Conservation (phyloP, 2,888 invertebrate species). For the Hermaeophaga mercurialis region DNA sequence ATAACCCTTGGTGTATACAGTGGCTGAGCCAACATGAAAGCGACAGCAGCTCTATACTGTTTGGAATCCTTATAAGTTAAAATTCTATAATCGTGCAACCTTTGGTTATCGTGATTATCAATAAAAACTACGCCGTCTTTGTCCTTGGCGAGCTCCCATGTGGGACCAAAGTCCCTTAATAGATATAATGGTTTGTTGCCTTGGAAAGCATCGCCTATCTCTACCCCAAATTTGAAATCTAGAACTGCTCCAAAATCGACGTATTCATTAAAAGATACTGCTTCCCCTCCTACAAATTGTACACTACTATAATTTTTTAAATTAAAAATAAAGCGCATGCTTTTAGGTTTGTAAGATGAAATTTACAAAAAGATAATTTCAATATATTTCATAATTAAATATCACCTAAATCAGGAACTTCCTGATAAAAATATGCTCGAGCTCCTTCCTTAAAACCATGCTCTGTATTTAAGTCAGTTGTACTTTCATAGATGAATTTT, state of each 20-base stretch:
- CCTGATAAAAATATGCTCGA: slow-evolving; percentile 73
- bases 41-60: slow-evolving; percentile 71
- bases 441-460: slow-evolving; percentile 66
- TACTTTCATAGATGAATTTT: slow-evolving; percentile 58
- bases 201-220: slow-evolving; percentile 64
- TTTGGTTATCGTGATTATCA: slow-evolving; percentile 75
- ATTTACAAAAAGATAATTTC: too few relatives aligned
- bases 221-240: slow-evolving; percentile 70
- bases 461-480: slow-evolving; percentile 68
- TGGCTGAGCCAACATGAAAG: slow-evolving; percentile 82
- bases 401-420: slow-evolving; percentile 72
- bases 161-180: slow-evolving; percentile 66
- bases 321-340: too few relatives aligned
- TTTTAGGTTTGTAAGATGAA: too few relatives aligned
- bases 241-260: slow-evolving; percentile 66
- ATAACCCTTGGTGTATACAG: slow-evolving; percentile 75
- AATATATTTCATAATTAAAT: too few relatives aligned
- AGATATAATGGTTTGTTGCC: slow-evolving; percentile 69
- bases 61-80: slow-evolving; percentile 70
- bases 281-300: slow-evolving; percentile 48
- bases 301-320: too few relatives aligned
- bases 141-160: slow-evolving; percentile 67
- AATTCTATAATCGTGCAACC: slow-evolving; percentile 54
- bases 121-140: slow-evolving; percentile 48
- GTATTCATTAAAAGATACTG: slow-evolving; percentile 56